Conservation (phyloP, 92 coral and sea anemone genomes). For the Zoanthus solanderi region DNA sequence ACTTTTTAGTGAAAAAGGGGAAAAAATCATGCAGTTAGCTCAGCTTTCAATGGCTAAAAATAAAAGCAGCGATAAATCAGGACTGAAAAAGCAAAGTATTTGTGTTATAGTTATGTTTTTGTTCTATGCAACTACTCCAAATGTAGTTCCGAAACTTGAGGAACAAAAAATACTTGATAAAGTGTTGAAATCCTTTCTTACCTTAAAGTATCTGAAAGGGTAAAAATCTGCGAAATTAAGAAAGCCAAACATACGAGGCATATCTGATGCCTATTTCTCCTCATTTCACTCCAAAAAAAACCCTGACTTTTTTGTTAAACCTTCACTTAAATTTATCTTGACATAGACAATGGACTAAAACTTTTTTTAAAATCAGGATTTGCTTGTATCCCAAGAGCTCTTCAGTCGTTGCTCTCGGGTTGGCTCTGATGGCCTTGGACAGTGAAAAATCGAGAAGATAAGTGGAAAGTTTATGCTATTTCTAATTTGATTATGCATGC, state of each 20-base stretch:
- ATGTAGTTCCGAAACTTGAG: not conserved
- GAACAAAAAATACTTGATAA: not conserved
- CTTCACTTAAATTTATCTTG: not conserved
- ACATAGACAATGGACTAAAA: not conserved
- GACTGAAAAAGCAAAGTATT: not conserved
- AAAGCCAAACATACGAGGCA: constrained; percentile 5
- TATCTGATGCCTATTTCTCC: constrained; percentile 11
- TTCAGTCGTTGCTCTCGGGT: constrained; percentile 10
- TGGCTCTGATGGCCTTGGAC: constrained; percentile 25
- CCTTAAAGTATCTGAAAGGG: constrained; percentile 33
- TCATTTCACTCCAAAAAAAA: constrained; percentile 9
- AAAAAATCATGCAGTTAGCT: not conserved
- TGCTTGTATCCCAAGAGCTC: constrained; percentile 19
- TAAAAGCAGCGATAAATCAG: not conserved
- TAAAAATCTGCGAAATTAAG: constrained; percentile 11
- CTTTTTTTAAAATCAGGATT: not conserved
- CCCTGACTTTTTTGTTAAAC: not conserved
- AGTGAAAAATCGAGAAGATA: not conserved
- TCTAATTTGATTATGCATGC: constrained; percentile 33
- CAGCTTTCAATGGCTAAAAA: not conserved
- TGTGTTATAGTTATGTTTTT: not conserved
- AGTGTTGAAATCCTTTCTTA: not conserved
- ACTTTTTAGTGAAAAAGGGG: not conserved
- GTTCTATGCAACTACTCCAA: not conserved
- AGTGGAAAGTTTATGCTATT: constrained; percentile 10